Base-by-base conservation (phyloP, 2,797 vertebrate species). In the Xerus rutilus region DNA sequence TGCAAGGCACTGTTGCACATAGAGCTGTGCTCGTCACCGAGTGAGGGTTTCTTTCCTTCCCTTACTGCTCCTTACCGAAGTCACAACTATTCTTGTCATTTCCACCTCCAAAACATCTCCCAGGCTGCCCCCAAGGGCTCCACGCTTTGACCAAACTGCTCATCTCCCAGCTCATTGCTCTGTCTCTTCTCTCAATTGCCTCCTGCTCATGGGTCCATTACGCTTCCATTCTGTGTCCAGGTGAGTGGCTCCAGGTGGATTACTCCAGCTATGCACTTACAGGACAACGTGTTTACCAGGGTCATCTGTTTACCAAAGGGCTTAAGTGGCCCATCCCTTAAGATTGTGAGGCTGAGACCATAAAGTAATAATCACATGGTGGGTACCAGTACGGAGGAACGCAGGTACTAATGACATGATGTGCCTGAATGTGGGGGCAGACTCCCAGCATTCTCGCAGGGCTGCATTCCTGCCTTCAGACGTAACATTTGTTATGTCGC, bases 391-490 rank as follows among this genome's bases (percentile, higher is more conserved):
- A 1, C 0, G 0, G 62, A 86, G 78, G 32, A 89, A 25, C 62
- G 32, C 28, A 1, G 8, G 52, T n/a, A 49, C 21, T 59, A 90
- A 96, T 70, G 62, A 91, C 39, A 89, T 3, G 47, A 67, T 81
- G 43, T 47, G 72, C 78, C 39, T 9, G 72, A 91, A 74, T 1
- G 1, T 47, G 39, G 43, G 59, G 97, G 79, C 11, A 84, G 35
- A 10, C 83, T 39, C 20, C 14, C 67, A 78, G 12, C 84, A 23
- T 86, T 88, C 94, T 84, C 45, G 84, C 62, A 39, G 0, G 35
- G 91, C 91, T 94, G 59, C 96, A 96, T 98, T 97, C 94, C 96
- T 95, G 89, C n/a, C 32, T 35, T 54, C 43, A 15, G 17, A 74
- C 0, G 94, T 88, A 81, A 95, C 64, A 13, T 62, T 89, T 43